Base-by-base conservation (phyloP, 1,140 invertebrate species). In the Mercenaria mercenaria region DNA sequence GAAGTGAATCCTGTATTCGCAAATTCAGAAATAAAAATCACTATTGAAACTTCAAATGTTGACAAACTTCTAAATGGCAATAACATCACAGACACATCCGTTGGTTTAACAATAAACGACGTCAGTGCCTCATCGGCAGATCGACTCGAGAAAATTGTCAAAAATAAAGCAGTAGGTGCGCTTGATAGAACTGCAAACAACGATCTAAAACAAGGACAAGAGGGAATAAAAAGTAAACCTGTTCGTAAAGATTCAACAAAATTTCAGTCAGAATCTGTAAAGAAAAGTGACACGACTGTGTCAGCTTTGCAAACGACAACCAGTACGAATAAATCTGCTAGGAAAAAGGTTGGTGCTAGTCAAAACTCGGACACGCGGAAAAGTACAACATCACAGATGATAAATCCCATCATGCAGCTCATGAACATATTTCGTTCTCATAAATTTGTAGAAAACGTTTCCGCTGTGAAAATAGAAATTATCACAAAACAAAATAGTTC, bases 381-480 rank as follows among this genome's bases (percentile, higher is more conserved):
- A 47, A 67, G 20, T 23, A 84, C 39, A 39, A 20, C 26, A 1
- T 52, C 61, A 15, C 39, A 41, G 29, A 50, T 69, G 6, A 13
- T 69, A 72, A 67, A 47, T 37, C 43, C 82, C 1, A n/a, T 84
- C 3, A 41, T 84, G 10, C 37, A 84, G 39, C 39, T 84, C 3
- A 43, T 84, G 64, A 84, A 72, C 32, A 50, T 84, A 50, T 29
- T 69, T n/a, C 59, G 82, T 1, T 84, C 82, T 3, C 0, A 32
- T 6, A 84, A 84, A 11, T 72, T 84, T 23, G 64, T 37, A 3
- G 67, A 84, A 15, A 84, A 52, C 4, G 82, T 84, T 15, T 69
- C 61, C 13, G 61, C 61, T 29, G 82, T 84, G 50, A 84, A 84
- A 72, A 84, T 84, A 13, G 82, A 84, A 72, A 84, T 84, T 0